Conservation (phyloP, 2,113 vertebrate species). For the Osmerus mordax region DNA sequence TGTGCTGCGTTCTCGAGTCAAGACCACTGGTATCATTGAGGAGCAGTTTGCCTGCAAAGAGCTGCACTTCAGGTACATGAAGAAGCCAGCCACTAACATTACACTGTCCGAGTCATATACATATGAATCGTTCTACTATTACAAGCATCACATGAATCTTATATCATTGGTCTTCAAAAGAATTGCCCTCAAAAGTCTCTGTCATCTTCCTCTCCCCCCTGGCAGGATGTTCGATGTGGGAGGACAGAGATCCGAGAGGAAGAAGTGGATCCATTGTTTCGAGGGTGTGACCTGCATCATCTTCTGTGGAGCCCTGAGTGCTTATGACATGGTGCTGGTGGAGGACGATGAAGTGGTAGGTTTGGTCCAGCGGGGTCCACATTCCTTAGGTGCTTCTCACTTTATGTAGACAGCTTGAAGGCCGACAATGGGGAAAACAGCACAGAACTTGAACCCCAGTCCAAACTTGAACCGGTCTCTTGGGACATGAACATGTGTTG, state of each 20-base stretch:
- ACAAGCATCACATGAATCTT: too few relatives aligned
- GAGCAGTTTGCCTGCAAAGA: constrained; percentile 96
- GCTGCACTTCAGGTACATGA: constrained; percentile 85
- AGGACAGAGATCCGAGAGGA: constrained; percentile 93
- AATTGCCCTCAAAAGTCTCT: not conserved
- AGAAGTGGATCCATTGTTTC: constrained; percentile 99
- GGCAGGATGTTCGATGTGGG: constrained; percentile 97
- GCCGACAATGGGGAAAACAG: too few relatives aligned
- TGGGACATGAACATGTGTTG: too few relatives aligned
- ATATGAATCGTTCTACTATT: too few relatives aligned
- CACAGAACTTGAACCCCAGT: too few relatives aligned
- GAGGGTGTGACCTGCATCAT: constrained; percentile 98
- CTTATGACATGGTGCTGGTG: constrained; percentile 97
- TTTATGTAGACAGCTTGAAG: not conserved
- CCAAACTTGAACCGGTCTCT: too few relatives aligned
- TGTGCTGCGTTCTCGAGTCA: constrained; percentile 93
- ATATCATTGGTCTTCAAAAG: not conserved
- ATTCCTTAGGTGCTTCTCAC: not conserved
- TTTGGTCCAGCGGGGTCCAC: constrained; percentile 4
- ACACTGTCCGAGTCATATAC: not conserved
- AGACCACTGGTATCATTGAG: constrained; percentile 97
- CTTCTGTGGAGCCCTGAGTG: constrained; percentile 95
- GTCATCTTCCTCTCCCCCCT: constrained; percentile 10
- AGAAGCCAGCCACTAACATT: not conserved
- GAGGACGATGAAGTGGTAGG: constrained; percentile 97